Conservation (phyloP, 2,888 invertebrate species). For the Lochmaea crataegi region DNA sequence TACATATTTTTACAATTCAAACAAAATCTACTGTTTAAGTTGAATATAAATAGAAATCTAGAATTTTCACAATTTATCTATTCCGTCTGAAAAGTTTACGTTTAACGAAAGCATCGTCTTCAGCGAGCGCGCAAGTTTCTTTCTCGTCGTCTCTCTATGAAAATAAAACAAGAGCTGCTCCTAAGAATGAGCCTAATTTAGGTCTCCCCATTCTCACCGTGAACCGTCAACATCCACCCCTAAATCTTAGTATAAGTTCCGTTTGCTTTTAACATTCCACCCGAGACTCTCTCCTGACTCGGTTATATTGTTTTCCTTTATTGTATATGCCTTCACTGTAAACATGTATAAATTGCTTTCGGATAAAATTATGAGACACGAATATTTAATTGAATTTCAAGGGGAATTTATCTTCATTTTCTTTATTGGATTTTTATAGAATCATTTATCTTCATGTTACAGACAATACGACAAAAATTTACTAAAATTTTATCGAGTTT, state of each 20-base stretch:
- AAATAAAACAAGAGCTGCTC: slow-evolving; percentile 45
- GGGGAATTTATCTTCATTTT: slow-evolving; percentile 42
- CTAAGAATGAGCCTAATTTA: slow-evolving; percentile 49
- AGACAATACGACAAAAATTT: slow-evolving; percentile 33
- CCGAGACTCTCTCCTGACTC: slow-evolving; percentile 40
- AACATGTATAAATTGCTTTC: slow-evolving; percentile 48
- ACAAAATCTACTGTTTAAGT: too few relatives aligned
- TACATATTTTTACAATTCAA: too few relatives aligned
- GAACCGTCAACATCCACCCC: slow-evolving; percentile 48
- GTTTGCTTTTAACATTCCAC: slow-evolving; percentile 50
- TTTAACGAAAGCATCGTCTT: slow-evolving; percentile 33
- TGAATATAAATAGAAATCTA: background rate
- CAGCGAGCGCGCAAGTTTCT: background rate
- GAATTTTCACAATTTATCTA: slow-evolving; percentile 26
- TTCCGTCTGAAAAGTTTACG: slow-evolving; percentile 36
- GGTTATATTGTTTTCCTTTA: slow-evolving; percentile 50
- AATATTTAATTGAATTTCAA: slow-evolving; percentile 47
- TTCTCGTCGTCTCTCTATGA: slow-evolving; percentile 37
- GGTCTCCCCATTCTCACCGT: slow-evolving; percentile 47
- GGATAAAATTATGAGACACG: slow-evolving; percentile 46
- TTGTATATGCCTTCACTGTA: slow-evolving; percentile 47
- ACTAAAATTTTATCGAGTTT: background rate
- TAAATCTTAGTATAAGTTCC: slow-evolving; percentile 48
- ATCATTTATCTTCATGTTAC: slow-evolving; percentile 37
- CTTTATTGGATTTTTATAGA: slow-evolving; percentile 40